Percentiles rank a stretch among this genome's conserved stretches.
Evolutionary conservation across 2,113 vertebrate species (phyloP).

Genomic region (Platysternon megacephalum): DNA sequence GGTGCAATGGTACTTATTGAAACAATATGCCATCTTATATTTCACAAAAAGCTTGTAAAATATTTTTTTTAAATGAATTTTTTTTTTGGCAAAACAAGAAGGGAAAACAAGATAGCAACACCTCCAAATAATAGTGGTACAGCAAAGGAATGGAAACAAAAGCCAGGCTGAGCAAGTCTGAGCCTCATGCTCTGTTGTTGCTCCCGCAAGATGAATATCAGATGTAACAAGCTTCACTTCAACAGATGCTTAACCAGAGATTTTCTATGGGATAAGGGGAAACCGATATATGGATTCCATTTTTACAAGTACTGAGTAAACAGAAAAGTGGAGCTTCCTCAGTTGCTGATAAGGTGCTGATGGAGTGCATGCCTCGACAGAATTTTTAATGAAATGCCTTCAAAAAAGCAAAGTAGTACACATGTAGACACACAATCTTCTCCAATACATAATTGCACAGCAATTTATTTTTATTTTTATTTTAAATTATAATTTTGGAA

Average conservation of each 20-base stretch:
- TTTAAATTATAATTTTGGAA: neutral
- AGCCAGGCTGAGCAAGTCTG: neutral
- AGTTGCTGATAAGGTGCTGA: conserved; percentile 52
- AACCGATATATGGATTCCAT: conserved; percentile 53
- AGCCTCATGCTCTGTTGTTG: neutral
- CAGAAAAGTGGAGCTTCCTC: conserved; percentile 61
- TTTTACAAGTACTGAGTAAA: conserved; percentile 67
- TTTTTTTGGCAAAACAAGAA: conserved; percentile 12
- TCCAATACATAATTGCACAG: neutral
- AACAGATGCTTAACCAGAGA: conserved; percentile 63
- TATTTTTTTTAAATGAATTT: conserved; percentile 48
- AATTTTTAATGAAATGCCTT: conserved; percentile 57
- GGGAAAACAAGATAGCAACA: conserved; percentile 37
- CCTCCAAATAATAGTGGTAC: conserved; percentile 29
- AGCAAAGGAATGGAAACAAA: conserved; percentile 49
- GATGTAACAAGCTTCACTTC: conserved; percentile 65
- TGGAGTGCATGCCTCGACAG: conserved; percentile 28
- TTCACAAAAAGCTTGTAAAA: conserved; percentile 39
- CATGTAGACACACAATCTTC: neutral
- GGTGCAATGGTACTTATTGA: conserved; percentile 24
- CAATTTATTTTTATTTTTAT: neutral
- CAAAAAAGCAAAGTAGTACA: neutral
- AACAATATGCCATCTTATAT: conserved; percentile 34
- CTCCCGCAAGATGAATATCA: conserved; percentile 20
- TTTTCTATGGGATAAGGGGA: conserved; percentile 60